A percentile compares a stretch with the other conserved stretches of the same genome.
Conservation (phyloP, 1,140 invertebrate species). For the Drosophila neocordata region DNA sequence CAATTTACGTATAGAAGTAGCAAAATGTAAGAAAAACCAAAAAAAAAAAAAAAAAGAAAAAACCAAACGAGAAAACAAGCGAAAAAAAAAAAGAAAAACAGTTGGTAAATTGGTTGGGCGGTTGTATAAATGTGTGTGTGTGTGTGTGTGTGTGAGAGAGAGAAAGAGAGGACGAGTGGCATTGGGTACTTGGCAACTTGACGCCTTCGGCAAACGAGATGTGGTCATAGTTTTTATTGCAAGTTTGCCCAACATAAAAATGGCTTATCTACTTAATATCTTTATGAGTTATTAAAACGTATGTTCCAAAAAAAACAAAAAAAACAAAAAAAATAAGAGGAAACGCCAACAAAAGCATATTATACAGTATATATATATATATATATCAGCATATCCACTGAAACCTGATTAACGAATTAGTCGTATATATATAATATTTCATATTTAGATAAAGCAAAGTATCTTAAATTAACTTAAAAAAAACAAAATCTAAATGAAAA, state of each 20-base stretch:
- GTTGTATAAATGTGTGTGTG: background rate
- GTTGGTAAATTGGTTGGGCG: constrained; percentile 1
- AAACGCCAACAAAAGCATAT: background rate
- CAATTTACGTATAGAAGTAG: constrained; percentile 60
- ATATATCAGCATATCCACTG: background rate
- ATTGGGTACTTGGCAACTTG: constrained; percentile 37
- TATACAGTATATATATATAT: too few species aligned
- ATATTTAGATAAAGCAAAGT: too few species aligned
- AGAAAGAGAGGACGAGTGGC: background rate
- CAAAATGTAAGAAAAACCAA: constrained; percentile 51
- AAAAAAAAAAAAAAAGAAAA: constrained; percentile 12
- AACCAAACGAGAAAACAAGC: background rate
- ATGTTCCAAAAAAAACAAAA: background rate
- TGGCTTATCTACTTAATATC: constrained; percentile 9
- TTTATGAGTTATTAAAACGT: constrained; percentile 4
- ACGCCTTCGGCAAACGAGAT: constrained; percentile 23
- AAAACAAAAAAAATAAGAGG: too few species aligned
- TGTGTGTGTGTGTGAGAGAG: background rate
- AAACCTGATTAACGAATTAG: background rate
- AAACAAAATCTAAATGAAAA: too few species aligned
- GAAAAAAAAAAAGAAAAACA: background rate
- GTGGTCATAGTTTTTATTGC: constrained; percentile 50
- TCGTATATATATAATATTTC: too few species aligned
- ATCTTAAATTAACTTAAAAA: too few species aligned
- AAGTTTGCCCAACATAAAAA: constrained; percentile 25